Evolutionary conservation across 2,888 invertebrate genomes (phyloP).

Genomic region (Volucella bombylans): DNA sequence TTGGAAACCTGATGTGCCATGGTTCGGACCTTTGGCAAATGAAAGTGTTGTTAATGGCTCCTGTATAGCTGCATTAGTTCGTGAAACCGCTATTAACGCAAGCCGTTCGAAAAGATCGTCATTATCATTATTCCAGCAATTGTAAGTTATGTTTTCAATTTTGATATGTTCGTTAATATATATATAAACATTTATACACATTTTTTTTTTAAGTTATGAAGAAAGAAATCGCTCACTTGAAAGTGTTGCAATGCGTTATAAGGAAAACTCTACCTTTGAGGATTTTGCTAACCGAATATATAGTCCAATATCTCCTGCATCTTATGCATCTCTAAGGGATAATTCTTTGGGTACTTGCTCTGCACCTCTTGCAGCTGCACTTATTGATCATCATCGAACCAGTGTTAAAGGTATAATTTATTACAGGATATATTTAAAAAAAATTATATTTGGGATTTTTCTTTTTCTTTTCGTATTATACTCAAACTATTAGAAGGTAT

Average conservation of each 20-base stretch:
- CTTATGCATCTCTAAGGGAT: conserved; percentile 77
- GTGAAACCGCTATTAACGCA: conserved; percentile 95
- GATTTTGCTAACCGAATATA: conserved; percentile 90
- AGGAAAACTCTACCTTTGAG: conserved; percentile 94
- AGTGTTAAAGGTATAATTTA: conserved; percentile 79
- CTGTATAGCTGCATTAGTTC: conserved; percentile 91
- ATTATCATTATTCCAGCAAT: conserved; percentile 94
- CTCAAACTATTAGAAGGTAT: too few species aligned
- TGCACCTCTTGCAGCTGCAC: conserved; percentile 85
- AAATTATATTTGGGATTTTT: conserved; percentile 15
- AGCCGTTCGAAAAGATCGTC: conserved; percentile 95
- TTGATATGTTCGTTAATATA: not conserved
- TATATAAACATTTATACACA: conserved; percentile 35
- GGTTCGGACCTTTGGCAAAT: conserved; percentile 97
- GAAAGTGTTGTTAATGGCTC: conserved; percentile 87
- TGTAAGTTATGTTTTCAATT: conserved; percentile 84
- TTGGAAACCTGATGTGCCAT: conserved; percentile 93
- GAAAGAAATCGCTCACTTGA: conserved; percentile 93
- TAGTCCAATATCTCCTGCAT: conserved; percentile 84
- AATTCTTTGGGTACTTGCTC: conserved; percentile 77
- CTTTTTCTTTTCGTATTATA: not conserved
- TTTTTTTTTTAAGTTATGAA: conserved; percentile 87
- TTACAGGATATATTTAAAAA: not conserved
- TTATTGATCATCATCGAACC: conserved; percentile 83
- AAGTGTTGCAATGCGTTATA: conserved; percentile 92